Conservation (phyloP, 2,797 vertebrate species). For the Mormyrops boulengeri region DNA sequence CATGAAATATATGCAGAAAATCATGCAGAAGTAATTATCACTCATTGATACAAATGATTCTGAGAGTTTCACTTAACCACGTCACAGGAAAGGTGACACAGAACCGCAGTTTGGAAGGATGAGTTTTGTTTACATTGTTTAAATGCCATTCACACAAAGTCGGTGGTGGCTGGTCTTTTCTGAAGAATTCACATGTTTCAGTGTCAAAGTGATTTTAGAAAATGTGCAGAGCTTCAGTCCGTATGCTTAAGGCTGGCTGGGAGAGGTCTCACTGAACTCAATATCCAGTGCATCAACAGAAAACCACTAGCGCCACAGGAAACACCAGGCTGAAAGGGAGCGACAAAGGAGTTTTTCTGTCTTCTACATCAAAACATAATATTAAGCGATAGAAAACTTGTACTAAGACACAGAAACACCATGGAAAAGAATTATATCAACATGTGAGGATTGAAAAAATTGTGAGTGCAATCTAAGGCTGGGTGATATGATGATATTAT, state of each 20-base stretch:
- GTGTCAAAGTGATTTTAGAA: not conserved
- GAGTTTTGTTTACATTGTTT: not conserved
- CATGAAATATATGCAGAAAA: not conserved
- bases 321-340: not conserved
- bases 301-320: not conserved
- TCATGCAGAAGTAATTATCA: not conserved
- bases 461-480: not conserved
- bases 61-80: not conserved
- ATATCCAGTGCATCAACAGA: not conserved
- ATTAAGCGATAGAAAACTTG: not conserved
- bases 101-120: not conserved
- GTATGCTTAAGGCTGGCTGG: not conserved
- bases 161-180: not conserved
- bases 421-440: not conserved
- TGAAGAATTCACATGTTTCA: not conserved
- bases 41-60: not conserved
- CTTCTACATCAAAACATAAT: not conserved
- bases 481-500: not conserved
- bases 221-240: not conserved
- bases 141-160: not conserved
- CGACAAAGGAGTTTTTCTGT: not conserved
- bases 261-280: not conserved
- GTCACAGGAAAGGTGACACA: not conserved
- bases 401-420: not conserved
- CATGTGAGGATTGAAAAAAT: not conserved